phyloP scores from a whole-genome alignment of 2,113 vertebrate species.

The Tringa solitaria region DNA sequence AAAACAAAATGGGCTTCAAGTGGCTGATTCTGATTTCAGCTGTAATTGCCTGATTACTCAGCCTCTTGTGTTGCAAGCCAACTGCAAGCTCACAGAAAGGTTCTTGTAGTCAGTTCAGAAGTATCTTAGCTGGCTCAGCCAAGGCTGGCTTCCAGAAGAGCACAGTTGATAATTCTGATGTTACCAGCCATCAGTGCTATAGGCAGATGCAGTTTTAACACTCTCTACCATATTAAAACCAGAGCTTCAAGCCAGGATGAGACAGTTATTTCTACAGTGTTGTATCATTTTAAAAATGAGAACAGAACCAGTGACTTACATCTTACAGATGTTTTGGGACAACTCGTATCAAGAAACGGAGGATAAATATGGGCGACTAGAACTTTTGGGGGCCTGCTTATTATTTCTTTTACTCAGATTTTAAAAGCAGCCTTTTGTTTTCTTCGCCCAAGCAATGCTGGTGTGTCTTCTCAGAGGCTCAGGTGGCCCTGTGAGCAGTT shows the following conservation, averaged over 20 bases:
- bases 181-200: not conserved
- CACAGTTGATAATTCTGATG: not conserved
- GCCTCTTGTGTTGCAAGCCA: slow-evolving; percentile 42
- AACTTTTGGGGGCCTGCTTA: not conserved
- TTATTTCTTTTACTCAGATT: not conserved
- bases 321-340: not conserved
- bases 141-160: not conserved
- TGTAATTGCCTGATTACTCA: slow-evolving; percentile 55
- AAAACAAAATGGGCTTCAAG: slow-evolving; percentile 43
- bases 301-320: not conserved
- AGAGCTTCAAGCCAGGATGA: not conserved
- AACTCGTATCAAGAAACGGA: not conserved
- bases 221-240: not conserved
- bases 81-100: slow-evolving; percentile 35
- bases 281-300: not conserved
- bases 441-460: not conserved
- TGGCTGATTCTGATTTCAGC: slow-evolving; percentile 55
- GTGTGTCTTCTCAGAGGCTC: not conserved
- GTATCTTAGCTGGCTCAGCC: not conserved
- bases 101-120: not conserved
- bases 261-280: not conserved
- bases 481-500: not conserved
- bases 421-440: not conserved
- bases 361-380: not conserved
- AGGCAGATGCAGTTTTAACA: not conserved